Evolutionary conservation across 2,113 vertebrate genomes (phyloP), one percentile per base, ranked within the genome.

Genomic region (Anolis sagrei): DNA sequence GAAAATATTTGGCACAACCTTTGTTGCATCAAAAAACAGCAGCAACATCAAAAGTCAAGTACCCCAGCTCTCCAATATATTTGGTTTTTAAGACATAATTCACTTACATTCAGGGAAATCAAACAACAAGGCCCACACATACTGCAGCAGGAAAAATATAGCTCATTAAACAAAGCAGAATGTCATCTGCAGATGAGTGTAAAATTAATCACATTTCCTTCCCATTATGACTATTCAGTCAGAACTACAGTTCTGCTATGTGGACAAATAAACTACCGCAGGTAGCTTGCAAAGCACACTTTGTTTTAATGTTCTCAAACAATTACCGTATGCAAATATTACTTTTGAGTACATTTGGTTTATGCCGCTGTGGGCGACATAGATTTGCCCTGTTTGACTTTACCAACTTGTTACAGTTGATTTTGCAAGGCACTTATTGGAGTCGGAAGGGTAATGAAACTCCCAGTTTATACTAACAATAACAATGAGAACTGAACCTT

Each of bases 371-470:
- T 72, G 19, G 76, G 0, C 70, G 25, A 73, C 66, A 84, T 39
- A 64, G 6, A 7, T 85, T 94, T 91, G 62, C 34, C 39, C 80
- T 86, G 69, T 91, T 90, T 91, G 61, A 88, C 89, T 93, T 90
- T 81, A 80, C 82, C 81, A 88, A 91, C 69, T 66, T 21, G 83
- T 39, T 78, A 88, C n/a, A 80, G 78, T 76, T 49, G 83, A 85
- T 70, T 83, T 83, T 89, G 91, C 18, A 54, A 77, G 84, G 86
- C 87, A 90, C 77, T 91, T 89, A 89, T 70, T 85, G 75, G 85
- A 90, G 80, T 86, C 75, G 89, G 70, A 39, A 29, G 19, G n/a
- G 81, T 94, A 94, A 93, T 91, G 85, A 86, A 92, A 78, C 81
- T 86, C 84, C 51, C 82, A 62, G 48, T 66, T 51, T 69, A 86